A percentile compares a stretch with the other conserved stretches of the same genome.
Conservation (phyloP, 2,113 vertebrate species). For the Seriola rivoliana region DNA sequence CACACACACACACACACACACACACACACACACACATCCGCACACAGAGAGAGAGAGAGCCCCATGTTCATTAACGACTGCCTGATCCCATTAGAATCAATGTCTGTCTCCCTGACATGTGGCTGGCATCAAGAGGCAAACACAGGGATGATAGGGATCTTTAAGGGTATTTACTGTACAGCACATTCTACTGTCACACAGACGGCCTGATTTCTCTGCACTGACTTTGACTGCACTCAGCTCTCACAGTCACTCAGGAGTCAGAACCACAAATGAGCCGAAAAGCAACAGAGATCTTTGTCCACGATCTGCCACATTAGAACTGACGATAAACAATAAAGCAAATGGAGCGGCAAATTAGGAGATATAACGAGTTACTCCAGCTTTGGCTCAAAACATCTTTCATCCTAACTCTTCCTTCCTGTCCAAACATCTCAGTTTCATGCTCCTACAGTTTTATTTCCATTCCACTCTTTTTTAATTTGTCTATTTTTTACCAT, state of each 20-base stretch:
- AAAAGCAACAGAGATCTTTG: slow-evolving; percentile 6
- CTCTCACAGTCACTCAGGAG: neutral
- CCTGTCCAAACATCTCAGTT: neutral
- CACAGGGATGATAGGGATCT: slow-evolving; percentile 47
- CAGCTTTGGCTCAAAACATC: neutral
- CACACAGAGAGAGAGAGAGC: neutral
- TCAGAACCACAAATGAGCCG: neutral
- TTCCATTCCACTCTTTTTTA: neutral
- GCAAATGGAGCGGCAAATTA: neutral
- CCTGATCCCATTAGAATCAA: slow-evolving; percentile 55
- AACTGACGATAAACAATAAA: neutral
- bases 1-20: too few species aligned
- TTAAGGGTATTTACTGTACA: slow-evolving; percentile 35
- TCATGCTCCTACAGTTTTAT: too few species aligned
- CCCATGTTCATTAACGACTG: slow-evolving; percentile 28
- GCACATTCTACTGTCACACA: slow-evolving; percentile 17
- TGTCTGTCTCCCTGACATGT: slow-evolving; percentile 42
- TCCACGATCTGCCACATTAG: neutral
- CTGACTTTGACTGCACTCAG: neutral
- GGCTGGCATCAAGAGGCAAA: slow-evolving; percentile 28
- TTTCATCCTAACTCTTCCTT: neutral
- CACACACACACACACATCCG: slow-evolving; percentile 13
- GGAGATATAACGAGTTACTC: neutral
- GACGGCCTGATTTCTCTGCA: neutral
- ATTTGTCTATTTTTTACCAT: neutral